Base-by-base conservation (phyloP, 1,140 invertebrate species). In the Sycophaga agraensis region DNA sequence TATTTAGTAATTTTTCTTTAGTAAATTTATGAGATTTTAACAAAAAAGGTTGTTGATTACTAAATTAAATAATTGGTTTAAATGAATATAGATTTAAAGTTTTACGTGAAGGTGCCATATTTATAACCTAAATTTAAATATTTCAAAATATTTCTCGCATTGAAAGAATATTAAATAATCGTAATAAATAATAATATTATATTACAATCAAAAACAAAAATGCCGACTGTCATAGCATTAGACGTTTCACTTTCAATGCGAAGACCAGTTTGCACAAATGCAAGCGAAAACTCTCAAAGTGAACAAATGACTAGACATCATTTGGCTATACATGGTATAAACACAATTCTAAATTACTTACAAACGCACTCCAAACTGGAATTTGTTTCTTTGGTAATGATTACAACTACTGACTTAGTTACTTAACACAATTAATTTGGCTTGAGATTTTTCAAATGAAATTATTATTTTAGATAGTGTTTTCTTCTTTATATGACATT, bases 351-450 rank as follows among this genome's bases (percentile, higher is more conserved):
- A 31, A 92, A 97, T 81, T 90, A 93, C 76, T 82, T 97, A 53
- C 84, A 87, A 67, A 71, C 83, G 1, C 88, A 94, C 73, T 90
- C 88, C 11, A 96, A 92, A 82, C 73, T 97, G 49, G 96, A 98
- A 81, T 95, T 96, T 82, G 89, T 93, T 9, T 85, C 94, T n/a
- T 76, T 97, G 78, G 91, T 97, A 80, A 82, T 49, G 21, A n/a
- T 53, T 64, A 8, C 1, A 58, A 54, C 2, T n/a, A 39, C 11
- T n/a, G 16, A 39, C 6, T 8, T 39, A 8, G 16, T 39, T 39
- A 39, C 11, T 9, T 39, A 8, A 17, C 2, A 42, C n/a, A 8
- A 42, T 8, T 2, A 2, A 42, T 42, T 42, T 4, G 3, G 21
- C 4, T 42, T 17, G 21, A n/a, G 21, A 19, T 42, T 17, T 42